Evolutionary conservation across 2,797 vertebrate genomes (phyloP).

Genomic region (Pangasius macronema): DNA sequence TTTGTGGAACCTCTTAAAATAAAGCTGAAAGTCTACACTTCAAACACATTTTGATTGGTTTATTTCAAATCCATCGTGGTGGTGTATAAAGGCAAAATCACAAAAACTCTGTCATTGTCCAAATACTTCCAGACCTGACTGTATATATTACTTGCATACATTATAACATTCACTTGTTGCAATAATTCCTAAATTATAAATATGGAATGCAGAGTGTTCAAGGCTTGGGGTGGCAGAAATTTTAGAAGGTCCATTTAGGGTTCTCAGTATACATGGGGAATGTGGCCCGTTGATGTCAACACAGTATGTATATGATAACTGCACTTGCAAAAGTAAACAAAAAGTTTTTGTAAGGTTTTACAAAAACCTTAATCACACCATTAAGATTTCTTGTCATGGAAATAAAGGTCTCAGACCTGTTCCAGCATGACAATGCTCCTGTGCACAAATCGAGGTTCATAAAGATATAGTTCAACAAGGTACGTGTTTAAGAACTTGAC

Average conservation of each 20-base stretch:
- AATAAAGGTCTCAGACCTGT: background rate
- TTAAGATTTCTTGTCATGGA: background rate
- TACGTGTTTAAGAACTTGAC: background rate
- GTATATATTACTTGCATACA: background rate
- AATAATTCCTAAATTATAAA: background rate
- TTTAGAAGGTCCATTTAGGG: background rate
- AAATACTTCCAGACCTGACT: no score
- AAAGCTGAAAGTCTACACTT: no score
- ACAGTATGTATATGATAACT: background rate
- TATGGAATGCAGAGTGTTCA: background rate
- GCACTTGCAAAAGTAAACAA: background rate
- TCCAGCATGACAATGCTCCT: background rate
- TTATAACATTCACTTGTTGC: background rate
- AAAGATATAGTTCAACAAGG: background rate
- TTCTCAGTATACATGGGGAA: background rate
- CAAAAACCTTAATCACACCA: no score
- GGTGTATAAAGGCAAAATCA: no score
- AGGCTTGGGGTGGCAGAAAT: background rate
- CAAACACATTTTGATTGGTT: no score
- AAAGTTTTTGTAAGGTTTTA: background rate
- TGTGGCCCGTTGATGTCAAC: background rate
- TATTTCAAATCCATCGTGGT: no score
- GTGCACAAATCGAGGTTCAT: slow-evolving; percentile 2
- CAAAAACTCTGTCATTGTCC: no score
- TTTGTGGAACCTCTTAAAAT: no score